Percentiles rank a stretch among this genome's conserved stretches.
Evolutionary conservation across 2,113 vertebrate species (phyloP).

Genomic region (Microcebus griseorufus): DNA sequence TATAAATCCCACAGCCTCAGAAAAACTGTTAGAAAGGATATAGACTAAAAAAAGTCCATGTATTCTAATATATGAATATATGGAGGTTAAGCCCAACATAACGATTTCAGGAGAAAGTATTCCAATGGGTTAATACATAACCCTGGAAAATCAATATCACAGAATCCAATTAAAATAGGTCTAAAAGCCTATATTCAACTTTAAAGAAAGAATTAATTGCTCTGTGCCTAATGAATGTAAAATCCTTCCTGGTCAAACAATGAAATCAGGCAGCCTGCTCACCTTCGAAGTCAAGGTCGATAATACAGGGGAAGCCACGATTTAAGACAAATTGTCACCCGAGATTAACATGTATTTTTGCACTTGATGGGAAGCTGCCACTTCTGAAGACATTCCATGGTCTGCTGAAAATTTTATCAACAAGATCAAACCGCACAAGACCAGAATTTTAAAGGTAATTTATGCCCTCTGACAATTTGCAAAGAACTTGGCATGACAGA

Average conservation of each 20-base stretch:
- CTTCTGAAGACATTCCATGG: conserved; percentile 15
- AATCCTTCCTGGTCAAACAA: conserved; percentile 1
- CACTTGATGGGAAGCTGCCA: not conserved
- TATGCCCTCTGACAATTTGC: not conserved
- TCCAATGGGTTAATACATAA: not conserved
- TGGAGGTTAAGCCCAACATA: not conserved
- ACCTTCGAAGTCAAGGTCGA: conserved; percentile 47
- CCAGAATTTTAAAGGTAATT: conserved; percentile 33
- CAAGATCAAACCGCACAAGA: conserved; percentile 50
- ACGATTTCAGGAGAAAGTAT: not conserved
- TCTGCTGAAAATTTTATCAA: conserved; percentile 63
- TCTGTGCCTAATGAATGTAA: not conserved
- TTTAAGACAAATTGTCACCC: conserved; percentile 28
- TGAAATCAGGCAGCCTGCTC: not conserved
- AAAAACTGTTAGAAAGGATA: not conserved
- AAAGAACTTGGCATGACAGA: conserved; percentile 10
- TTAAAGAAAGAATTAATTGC: conserved; percentile 9
- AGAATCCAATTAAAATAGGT: conserved; percentile 38
- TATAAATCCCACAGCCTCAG: not conserved
- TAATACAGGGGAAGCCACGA: not conserved
- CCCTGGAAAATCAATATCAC: not conserved
- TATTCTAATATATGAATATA: not conserved
- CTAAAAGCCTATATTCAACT: not conserved
- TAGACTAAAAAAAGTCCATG: not conserved
- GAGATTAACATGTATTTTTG: conserved; percentile 32